These are phyloP conservation scores for Gerosis bhagava DNA, from an alignment of 2,888 invertebrate species.

Conservation along the genomic window DNA sequence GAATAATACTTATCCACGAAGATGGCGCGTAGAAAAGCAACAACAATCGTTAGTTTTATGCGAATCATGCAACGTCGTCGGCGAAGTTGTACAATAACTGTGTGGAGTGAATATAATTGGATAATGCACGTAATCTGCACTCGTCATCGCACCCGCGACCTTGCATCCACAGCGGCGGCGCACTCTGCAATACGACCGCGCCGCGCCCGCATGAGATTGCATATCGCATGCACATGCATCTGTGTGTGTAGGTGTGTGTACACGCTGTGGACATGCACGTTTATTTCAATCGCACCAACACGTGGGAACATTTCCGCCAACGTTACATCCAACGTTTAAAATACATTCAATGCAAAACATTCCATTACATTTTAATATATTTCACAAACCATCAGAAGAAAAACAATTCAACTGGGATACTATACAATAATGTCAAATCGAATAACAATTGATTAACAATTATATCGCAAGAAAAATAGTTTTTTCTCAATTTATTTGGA, in stretches of 20 bases:
- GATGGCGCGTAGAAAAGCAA: too few relatives aligned
- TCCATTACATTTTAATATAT: too few relatives aligned
- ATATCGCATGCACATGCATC: conserved; percentile 5
- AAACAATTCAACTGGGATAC: too few relatives aligned
- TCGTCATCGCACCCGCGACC: conserved; percentile 55
- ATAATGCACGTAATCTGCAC: conserved; percentile 68
- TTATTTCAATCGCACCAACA: conserved; percentile 11
- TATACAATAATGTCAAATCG: too few relatives aligned
- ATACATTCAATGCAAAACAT: too few relatives aligned
- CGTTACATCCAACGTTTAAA: conserved; percentile 7
- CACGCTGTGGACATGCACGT: conserved; percentile 1
- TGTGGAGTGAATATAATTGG: conserved; percentile 63
- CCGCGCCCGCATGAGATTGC: conserved; percentile 6
- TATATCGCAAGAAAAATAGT: too few relatives aligned
- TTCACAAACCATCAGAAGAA: too few relatives aligned
- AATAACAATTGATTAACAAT: too few relatives aligned
- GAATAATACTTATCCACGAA: too few relatives aligned
- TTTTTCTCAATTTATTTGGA: too few relatives aligned
- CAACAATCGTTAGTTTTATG: too few relatives aligned
- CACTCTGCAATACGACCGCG: too few relatives aligned
- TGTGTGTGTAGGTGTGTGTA: background rate
- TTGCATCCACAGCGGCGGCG: conserved; percentile 45
- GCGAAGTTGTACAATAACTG: conserved; percentile 56
- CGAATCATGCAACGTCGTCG: conserved; percentile 3
- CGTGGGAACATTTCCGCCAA: conserved; percentile 11